Conservation (phyloP, 2,888 invertebrate genomes). For the Chesias legatella region DNA sequence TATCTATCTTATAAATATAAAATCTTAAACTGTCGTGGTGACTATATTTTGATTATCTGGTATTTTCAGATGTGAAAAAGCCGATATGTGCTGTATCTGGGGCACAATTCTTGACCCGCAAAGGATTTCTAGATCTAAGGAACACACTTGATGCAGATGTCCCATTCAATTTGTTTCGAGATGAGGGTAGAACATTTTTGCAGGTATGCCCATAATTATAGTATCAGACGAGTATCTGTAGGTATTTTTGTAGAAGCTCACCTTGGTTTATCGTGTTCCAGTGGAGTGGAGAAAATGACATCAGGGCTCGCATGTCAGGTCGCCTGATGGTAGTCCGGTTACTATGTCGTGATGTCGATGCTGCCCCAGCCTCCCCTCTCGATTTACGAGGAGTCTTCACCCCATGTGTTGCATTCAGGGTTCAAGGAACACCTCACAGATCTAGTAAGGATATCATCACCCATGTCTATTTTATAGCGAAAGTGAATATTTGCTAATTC, state of each 20-base stretch:
- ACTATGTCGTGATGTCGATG: constrained; percentile 86
- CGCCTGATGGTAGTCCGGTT: constrained; percentile 89
- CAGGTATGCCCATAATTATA: too few species aligned
- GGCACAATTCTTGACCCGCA: constrained; percentile 88
- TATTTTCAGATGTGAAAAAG: constrained; percentile 84
- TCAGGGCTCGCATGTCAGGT: constrained; percentile 88
- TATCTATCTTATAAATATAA: background rate
- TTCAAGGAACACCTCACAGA: constrained; percentile 89
- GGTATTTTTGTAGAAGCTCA: too few species aligned
- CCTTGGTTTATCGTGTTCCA: constrained; percentile 51
- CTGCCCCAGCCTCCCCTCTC: constrained; percentile 70
- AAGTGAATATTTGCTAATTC: background rate
- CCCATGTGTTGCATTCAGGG: constrained; percentile 92
- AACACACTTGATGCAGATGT: constrained; percentile 88
- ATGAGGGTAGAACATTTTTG: constrained; percentile 89
- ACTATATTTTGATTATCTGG: too few species aligned
- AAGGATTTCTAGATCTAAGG: constrained; percentile 89
- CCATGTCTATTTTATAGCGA: background rate
- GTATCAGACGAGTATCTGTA: too few species aligned
- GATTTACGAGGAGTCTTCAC: constrained; percentile 85
- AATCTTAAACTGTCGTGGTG: too few species aligned
- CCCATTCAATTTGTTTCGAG: constrained; percentile 89
- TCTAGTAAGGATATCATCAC: constrained; percentile 66
- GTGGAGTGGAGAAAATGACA: constrained; percentile 92
- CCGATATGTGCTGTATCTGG: constrained; percentile 93